A percentile compares a stretch with the other conserved stretches of the same genome.
phyloP scores from a whole-genome alignment of 2,797 vertebrate species.

The Melanotaenia parkinsoni region DNA sequence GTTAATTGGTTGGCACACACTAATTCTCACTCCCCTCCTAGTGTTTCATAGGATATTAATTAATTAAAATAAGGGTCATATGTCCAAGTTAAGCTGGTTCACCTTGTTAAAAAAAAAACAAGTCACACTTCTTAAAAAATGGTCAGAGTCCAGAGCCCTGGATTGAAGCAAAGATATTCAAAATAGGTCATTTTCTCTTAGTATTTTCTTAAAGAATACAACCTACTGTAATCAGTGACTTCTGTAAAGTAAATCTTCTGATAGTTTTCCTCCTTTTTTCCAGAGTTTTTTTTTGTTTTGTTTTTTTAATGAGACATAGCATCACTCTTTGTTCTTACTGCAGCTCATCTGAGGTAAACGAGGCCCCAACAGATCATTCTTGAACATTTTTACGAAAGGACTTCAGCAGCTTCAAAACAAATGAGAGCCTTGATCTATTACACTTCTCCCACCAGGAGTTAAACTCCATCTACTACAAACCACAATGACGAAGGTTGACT shows the following conservation, averaged over 20 bases:
- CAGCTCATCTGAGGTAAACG: conserved; percentile 37
- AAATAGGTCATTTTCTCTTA: too few species aligned
- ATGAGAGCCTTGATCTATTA: conserved; percentile 16
- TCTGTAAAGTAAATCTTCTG: not conserved
- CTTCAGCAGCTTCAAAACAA: conserved; percentile 24
- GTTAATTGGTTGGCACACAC: not conserved
- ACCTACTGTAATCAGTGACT: not conserved
- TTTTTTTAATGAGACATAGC: conserved; percentile 30
- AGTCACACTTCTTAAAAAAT: not conserved
- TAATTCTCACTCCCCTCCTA: not conserved
- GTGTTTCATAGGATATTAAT: not conserved
- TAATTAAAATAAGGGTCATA: not conserved
- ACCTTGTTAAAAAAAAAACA: not conserved
- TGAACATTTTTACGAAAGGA: conserved; percentile 7
- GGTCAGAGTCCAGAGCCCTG: not conserved
- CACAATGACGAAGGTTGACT: conserved; percentile 33
- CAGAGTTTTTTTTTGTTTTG: conserved; percentile 23
- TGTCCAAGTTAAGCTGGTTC: not conserved
- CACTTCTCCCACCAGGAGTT: conserved; percentile 25
- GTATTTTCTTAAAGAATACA: not conserved
- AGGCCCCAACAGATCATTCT: conserved; percentile 17
- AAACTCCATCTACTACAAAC: conserved; percentile 30
- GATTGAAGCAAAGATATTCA: not conserved
- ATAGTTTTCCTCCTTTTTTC: conserved; percentile 29
- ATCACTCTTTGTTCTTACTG: conserved; percentile 40